Conservation (phyloP, 2,113 vertebrate species). For the Engystomops pustulosus region DNA sequence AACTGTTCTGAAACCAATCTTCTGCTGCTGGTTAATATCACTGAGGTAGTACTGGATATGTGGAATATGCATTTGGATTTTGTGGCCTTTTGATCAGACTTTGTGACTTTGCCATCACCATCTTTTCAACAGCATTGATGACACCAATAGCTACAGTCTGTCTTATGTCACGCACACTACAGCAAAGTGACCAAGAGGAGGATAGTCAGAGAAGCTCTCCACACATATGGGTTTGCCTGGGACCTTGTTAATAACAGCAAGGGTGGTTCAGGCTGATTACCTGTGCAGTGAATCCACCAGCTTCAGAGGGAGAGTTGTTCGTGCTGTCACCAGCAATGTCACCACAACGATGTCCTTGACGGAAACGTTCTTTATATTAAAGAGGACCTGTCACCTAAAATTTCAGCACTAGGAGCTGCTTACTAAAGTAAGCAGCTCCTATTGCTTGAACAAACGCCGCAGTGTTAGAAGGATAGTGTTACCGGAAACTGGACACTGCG, state of each 20-base stretch:
- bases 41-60: constrained; percentile 81
- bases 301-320: constrained; percentile 90
- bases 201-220: constrained; percentile 96
- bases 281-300: constrained; percentile 91
- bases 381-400: too few species aligned
- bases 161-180: constrained; percentile 94
- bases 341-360: constrained; percentile 91
- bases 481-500: too few species aligned
- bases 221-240: constrained; percentile 94
- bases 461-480: too few species aligned
- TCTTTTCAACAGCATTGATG: constrained; percentile 93
- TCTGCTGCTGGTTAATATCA: constrained; percentile 83
- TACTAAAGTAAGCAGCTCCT: too few species aligned
- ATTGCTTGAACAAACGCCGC: too few species aligned
- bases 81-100: constrained; percentile 97
- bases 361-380: constrained; percentile 89
- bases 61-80: constrained; percentile 92
- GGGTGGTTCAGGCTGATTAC: constrained; percentile 97
- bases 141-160: constrained; percentile 94
- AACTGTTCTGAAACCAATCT: constrained; percentile 84
- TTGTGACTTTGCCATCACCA: constrained; percentile 88
- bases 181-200: constrained; percentile 89
- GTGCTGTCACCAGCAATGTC: constrained; percentile 96
- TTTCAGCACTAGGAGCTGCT: too few species aligned
- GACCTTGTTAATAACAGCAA: constrained; percentile 92